Evolutionary conservation across 2,113 vertebrate genomes (phyloP), one percentile per base, ranked within the genome.

Genomic region (Mystacornis crossleyi): DNA sequence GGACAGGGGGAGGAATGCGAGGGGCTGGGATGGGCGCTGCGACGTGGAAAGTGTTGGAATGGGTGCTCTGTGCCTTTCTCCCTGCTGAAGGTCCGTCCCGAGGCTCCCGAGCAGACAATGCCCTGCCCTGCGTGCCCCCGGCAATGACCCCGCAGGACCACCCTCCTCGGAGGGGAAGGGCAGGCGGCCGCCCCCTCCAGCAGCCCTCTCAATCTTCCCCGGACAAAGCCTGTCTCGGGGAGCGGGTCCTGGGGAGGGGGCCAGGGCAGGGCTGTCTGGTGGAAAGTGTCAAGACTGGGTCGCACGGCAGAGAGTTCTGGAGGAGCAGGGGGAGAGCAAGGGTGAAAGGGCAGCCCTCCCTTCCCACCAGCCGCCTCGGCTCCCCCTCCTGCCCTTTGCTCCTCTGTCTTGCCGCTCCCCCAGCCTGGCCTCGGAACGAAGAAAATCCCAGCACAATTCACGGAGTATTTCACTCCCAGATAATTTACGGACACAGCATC

Each of bases 141-240:
- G 71, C 93, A 51, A 1, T 86, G 95, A 95, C 94, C 85, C 78
- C 10, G 0, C 17, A 13, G 78, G 94, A 96, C 95, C 93, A 96
- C 94, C 89, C 73, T 87, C 28, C 89, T 74, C 10, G 66, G 66
- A 38, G 85, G 75, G 47, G 53, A 55, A 64, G 74, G 72, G 60
- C 78, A 20, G 91, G 78, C 26, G 8, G 71, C 81, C 12, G 13
- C 79, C 45, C 58, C 9, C 85, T 74, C 65, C 84, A 16, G 17
- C 92, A 50, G 47, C 90, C 45, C 92, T 85, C 88, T 94, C 95
- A 18, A 86, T 94, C 91, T 91, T 93, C 85, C 65, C 67, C 26
- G 8, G 55, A 96, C 96, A 97, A 94, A 95, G 83, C 12, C 86
- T 83, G 89, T 90, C 84, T 23, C 7, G 1, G 40, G 86, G 3